Conservation (phyloP, 2,888 invertebrate genomes). For the Hydriomena furcata region DNA sequence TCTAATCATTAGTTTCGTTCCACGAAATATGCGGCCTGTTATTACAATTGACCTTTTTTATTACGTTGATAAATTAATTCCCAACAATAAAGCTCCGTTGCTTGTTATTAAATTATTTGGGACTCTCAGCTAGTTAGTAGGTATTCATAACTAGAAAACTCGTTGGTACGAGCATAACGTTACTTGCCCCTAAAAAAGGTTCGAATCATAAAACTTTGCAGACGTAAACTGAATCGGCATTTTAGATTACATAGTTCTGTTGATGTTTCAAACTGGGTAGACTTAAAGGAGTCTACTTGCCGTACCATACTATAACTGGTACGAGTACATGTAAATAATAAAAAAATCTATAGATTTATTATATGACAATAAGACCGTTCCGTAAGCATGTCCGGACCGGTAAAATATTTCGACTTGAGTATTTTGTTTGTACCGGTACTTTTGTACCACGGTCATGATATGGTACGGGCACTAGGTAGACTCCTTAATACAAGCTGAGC, state of each 20-base stretch:
- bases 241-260: constrained; percentile 38
- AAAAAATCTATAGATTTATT: too few species aligned
- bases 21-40: constrained; percentile 6
- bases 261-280: constrained; percentile 10
- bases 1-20: constrained; percentile 21
- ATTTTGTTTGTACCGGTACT: too few species aligned
- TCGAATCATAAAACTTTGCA: constrained; percentile 39
- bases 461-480: too few species aligned
- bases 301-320: too few species aligned
- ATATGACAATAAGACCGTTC: too few species aligned
- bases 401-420: too few species aligned
- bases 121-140: constrained; percentile 6
- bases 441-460: too few species aligned
- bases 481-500: too few species aligned
- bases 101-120: constrained; percentile 7
- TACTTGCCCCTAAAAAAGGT: constrained; percentile 15
- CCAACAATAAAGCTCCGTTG: constrained; percentile 3
- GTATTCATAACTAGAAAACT: constrained; percentile 1
- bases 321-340: too few species aligned
- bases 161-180: neutral
- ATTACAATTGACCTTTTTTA: constrained; percentile 5
- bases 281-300: constrained; percentile 29
- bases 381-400: too few species aligned
- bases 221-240: constrained; percentile 40
- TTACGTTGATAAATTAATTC: constrained; percentile 7